Conservation (phyloP, 1,140 invertebrate genomes). For the Hycleus phaleratus region DNA sequence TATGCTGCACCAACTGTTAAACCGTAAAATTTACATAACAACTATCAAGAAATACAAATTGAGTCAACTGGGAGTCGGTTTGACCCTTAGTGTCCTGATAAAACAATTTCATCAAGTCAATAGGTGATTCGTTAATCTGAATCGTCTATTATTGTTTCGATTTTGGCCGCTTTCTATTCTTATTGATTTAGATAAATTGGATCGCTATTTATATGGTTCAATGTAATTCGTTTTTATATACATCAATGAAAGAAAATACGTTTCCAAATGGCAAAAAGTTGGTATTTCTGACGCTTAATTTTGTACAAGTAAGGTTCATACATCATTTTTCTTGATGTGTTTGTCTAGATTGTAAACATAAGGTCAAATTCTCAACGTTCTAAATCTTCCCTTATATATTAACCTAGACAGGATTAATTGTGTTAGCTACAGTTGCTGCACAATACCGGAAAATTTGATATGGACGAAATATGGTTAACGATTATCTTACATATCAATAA, state of each 20-base stretch:
- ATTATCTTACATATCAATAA: background rate
- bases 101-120: conserved; percentile 7
- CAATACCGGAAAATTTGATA: conserved; percentile 13
- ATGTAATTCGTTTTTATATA: too few species aligned
- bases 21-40: conserved; percentile 10
- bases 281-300: too few species aligned
- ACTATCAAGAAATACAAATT: conserved; percentile 1
- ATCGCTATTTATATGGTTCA: too few species aligned
- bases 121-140: conserved; percentile 11
- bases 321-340: conserved; percentile 14
- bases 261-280: too few species aligned
- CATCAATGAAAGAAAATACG: too few species aligned
- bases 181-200: too few species aligned
- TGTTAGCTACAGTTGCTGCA: conserved; percentile 11
- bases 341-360: conserved; percentile 14
- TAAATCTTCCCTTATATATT: conserved; percentile 12
- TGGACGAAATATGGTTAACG: conserved; percentile 8
- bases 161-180: too few species aligned
- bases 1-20: conserved; percentile 11
- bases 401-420: conserved; percentile 14
- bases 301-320: conserved; percentile 11
- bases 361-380: conserved; percentile 11
- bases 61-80: background rate
- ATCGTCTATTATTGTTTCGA: background rate
- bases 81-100: conserved; percentile 7